Evolutionary conservation across 2,888 invertebrate genomes (phyloP).

Genomic region (Eilema sororculum): DNA sequence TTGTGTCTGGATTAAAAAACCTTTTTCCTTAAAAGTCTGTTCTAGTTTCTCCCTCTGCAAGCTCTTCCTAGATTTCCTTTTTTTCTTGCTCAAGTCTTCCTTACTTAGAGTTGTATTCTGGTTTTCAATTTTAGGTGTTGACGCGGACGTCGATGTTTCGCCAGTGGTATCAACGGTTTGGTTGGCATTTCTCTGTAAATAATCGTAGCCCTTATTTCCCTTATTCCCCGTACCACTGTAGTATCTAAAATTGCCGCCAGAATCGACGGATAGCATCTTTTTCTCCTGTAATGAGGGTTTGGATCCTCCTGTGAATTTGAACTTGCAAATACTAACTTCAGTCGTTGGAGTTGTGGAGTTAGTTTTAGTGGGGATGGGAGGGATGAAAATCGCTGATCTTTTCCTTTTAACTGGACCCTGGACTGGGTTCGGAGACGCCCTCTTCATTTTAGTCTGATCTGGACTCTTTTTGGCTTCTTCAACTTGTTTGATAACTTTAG

Average conservation of each 20-base stretch:
- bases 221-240: conserved; percentile 95
- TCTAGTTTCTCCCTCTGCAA: conserved; percentile 95
- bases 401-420: conserved; percentile 89
- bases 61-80: conserved; percentile 93
- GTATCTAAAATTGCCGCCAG: conserved; percentile 95
- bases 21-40: conserved; percentile 97
- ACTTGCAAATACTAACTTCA: conserved; percentile 96
- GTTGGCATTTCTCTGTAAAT: conserved; percentile 91
- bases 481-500: conserved; percentile 76
- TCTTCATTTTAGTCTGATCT: conserved; percentile 79
- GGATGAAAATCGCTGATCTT: conserved; percentile 94
- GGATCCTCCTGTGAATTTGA: conserved; percentile 96
- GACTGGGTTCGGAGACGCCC: conserved; percentile 71
- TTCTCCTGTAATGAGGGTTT: conserved; percentile 96
- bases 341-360: conserved; percentile 92
- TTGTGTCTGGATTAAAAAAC: conserved; percentile 97
- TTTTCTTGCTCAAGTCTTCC: conserved; percentile 85
- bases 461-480: conserved; percentile 71
- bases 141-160: conserved; percentile 58
- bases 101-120: conserved; percentile 53
- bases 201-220: conserved; percentile 93
- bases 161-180: conserved; percentile 60
- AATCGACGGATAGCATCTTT: conserved; percentile 96
- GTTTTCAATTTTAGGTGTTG: conserved; percentile 36
- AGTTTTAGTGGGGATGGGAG: conserved; percentile 91